Percentiles rank a stretch among this genome's conserved stretches.
Evolutionary conservation across 2,797 vertebrate species (phyloP).

Genomic region (Notolepis coatsorum): DNA sequence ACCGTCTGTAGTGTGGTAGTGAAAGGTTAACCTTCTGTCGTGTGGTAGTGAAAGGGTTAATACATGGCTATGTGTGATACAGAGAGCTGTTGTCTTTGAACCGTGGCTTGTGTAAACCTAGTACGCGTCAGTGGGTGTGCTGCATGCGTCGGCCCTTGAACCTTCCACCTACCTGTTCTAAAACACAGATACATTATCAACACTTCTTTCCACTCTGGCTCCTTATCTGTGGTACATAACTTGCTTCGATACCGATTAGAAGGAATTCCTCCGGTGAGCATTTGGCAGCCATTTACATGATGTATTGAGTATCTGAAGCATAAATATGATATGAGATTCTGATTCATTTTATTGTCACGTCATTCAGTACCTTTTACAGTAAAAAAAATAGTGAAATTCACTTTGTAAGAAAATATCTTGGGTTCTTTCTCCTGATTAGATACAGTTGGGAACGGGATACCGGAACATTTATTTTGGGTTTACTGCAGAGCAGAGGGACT

Average conservation of each 20-base stretch:
- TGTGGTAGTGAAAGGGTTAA: no score
- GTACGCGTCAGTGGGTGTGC: constrained; percentile 26
- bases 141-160: constrained; percentile 19
- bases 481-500: no score
- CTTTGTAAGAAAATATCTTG: no score
- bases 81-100: constrained; percentile 18
- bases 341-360: no score
- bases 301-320: not conserved
- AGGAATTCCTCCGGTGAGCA: constrained; percentile 20
- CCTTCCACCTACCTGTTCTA: constrained; percentile 33
- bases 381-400: no score
- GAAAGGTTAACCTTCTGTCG: no score
- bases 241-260: constrained; percentile 17
- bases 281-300: constrained; percentile 1
- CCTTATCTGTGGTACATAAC: constrained; percentile 26
- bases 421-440: no score
- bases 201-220: constrained; percentile 33
- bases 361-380: no score
- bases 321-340: no score
- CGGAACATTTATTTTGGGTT: no score
- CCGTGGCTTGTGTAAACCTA: constrained; percentile 23
- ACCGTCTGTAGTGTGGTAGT: no score
- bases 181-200: constrained; percentile 13
- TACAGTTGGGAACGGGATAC: no score
- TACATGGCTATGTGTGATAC: constrained; percentile 12